Percentiles rank a stretch among this genome's conserved stretches.
Evolutionary conservation across 2,113 vertebrate species (phyloP).

Genomic region (Elgaria multicarinata): DNA sequence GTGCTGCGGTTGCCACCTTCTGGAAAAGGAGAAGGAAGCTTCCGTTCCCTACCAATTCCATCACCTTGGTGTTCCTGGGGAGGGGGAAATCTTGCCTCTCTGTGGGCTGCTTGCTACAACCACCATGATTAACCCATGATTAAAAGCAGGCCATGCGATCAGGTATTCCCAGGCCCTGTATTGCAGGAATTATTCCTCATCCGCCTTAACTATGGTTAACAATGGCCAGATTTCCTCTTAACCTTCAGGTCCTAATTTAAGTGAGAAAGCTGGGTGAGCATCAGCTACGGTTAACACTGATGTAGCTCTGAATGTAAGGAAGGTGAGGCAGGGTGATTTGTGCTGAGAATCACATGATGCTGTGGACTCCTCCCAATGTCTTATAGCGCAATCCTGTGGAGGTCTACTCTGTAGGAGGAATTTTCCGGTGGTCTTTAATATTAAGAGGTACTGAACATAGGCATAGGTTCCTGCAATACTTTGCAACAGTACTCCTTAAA

Average conservation of each 20-base stretch:
- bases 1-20: slow-evolving; percentile 80
- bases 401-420: no score
- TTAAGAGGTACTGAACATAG: no score
- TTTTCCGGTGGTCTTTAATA: no score
- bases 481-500: no score
- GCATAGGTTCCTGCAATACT: no score
- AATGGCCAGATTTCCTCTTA: background rate
- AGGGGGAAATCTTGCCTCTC: no score
- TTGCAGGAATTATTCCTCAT: background rate
- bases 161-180: no score
- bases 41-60: background rate
- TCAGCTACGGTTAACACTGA: background rate
- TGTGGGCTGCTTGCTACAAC: background rate
- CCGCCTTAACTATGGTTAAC: background rate
- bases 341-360: background rate
- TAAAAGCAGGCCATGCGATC: background rate
- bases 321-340: background rate
- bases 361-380: background rate
- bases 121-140: background rate
- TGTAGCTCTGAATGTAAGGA: background rate
- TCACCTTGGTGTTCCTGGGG: background rate
- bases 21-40: slow-evolving; percentile 56
- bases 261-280: background rate
- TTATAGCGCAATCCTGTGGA: background rate
- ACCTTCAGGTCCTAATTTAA: background rate